These are phyloP conservation scores for Lepidocyrtoides sp. DNA, from an alignment of 2,888 invertebrate species.

Conservation along the genomic window DNA sequence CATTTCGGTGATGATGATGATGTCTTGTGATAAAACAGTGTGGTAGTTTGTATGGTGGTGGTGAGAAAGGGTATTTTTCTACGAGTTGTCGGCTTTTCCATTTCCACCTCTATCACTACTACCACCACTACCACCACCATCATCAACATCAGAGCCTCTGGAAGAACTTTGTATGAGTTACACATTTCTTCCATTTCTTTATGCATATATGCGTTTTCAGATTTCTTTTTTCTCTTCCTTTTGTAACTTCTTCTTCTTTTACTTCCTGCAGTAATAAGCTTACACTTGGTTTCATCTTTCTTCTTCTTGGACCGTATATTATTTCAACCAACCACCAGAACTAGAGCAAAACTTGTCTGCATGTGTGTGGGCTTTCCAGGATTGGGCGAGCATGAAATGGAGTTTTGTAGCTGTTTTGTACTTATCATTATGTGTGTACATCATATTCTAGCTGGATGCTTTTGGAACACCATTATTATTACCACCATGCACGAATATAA, in stretches of 20 bases:
- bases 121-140: not conserved
- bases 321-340: not conserved
- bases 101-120: slow-evolving; percentile 31
- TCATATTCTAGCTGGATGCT: slow-evolving; percentile 24
- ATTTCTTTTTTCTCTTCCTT: slow-evolving; percentile 31
- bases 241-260: slow-evolving; percentile 45
- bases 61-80: slow-evolving; percentile 49
- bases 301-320: slow-evolving; percentile 19
- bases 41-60: slow-evolving; percentile 27
- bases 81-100: slow-evolving; percentile 46
- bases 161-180: slow-evolving; percentile 32
- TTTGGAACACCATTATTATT: slow-evolving; percentile 22
- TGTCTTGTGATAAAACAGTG: slow-evolving; percentile 63
- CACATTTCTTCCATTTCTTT: slow-evolving; percentile 41
- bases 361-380: slow-evolving; percentile 61
- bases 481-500: not conserved
- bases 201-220: slow-evolving; percentile 52
- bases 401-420: slow-evolving; percentile 59
- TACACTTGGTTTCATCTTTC: slow-evolving; percentile 55
- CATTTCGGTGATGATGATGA: slow-evolving; percentile 12
- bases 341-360: not conserved
- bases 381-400: slow-evolving; percentile 69
- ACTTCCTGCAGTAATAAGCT: slow-evolving; percentile 32
- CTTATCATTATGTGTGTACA: slow-evolving; percentile 27
- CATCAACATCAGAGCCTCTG: slow-evolving; percentile 14